Evolutionary conservation across 2,888 invertebrate species (phyloP), one percentile per base, ranked within the genome.

Genomic region (Agriotes lineatus): DNA sequence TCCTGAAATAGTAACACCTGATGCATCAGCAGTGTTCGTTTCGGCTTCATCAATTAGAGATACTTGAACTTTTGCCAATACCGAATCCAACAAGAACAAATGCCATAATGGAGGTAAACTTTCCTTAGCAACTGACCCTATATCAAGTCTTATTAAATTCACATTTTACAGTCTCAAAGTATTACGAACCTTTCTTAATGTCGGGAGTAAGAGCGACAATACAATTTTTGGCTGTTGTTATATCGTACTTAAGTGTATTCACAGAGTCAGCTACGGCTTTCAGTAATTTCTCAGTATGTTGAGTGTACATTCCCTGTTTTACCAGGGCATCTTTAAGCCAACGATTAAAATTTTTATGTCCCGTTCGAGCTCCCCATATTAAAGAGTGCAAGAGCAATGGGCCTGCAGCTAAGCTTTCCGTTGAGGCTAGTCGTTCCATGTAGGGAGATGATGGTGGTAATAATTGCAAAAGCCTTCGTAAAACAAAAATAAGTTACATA

Each of bases 311-410:
- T 69, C 95, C 95, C 86, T 96, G 96, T 79, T 95, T 95, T 4
- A 95, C 94, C 1, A 97, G 87, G 62, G 94, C 95, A 81, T 97
- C 96, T 81, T 96, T 96, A 78, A 96, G 89, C 93, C 96, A 97
- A 39, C 93, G 91, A 76, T 91, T 91, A 83, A 94, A 95, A 3
- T 93, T 90, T 83, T 95, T 94, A 82, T 94, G 92, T 33, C 91
- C 91, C 0, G 95, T 91, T 45, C 96, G 87, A 3, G 96, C 94
- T 3, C 95, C 94, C 97, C 97, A 97, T 7, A 96, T 86, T 5
- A 96, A 85, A 0, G 96, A 94, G 85, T 96, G 94, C 39, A 97
- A 85, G 12, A 94, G 86, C 76, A 91, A 84, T 1, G 93, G 90
- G 0, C 90, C 88, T 6, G 93, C 90, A 22, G 93, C 87, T 1